Evolutionary conservation across 1,140 invertebrate species (phyloP).

Genomic region (Listronotus oregonensis): DNA sequence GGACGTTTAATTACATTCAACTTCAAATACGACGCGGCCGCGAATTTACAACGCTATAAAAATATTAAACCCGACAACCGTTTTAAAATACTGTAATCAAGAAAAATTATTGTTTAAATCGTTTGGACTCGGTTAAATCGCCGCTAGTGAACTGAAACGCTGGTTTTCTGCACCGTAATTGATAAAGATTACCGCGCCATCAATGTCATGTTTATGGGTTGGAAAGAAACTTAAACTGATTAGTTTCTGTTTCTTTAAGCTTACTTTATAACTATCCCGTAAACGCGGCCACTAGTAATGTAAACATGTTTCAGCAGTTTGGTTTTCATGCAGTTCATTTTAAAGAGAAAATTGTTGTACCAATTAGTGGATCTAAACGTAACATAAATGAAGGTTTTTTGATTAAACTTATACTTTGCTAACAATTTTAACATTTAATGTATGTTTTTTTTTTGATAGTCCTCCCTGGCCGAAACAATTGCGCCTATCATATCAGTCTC

Average conservation of each 20-base stretch:
- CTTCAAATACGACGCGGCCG: conserved; percentile 11
- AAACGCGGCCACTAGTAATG: conserved; percentile 9
- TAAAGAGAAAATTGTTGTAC: too few relatives aligned
- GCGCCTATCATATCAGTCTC: too few relatives aligned
- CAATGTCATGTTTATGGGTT: conserved; percentile 26
- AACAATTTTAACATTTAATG: too few relatives aligned
- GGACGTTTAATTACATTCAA: conserved; percentile 11
- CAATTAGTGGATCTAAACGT: too few relatives aligned
- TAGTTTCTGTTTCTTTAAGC: conserved; percentile 25
- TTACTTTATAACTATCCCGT: conserved; percentile 12
- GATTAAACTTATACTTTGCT: too few relatives aligned
- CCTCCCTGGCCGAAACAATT: too few relatives aligned
- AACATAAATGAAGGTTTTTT: too few relatives aligned
- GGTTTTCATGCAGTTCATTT: background rate
- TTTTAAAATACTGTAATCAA: conserved; percentile 17
- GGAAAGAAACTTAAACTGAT: conserved; percentile 26
- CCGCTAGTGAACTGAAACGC: conserved; percentile 23
- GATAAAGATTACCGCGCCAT: conserved; percentile 27
- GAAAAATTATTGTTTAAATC: conserved; percentile 22
- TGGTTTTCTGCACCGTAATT: conserved; percentile 25
- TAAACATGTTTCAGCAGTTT: conserved; percentile 10
- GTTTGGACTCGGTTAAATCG: conserved; percentile 22
- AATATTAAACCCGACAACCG: conserved; percentile 18
- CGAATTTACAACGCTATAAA: conserved; percentile 15
- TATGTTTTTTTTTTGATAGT: too few relatives aligned